Conservation (phyloP, 2,797 vertebrate genomes). For the Dicrostonyx torquatus region DNA sequence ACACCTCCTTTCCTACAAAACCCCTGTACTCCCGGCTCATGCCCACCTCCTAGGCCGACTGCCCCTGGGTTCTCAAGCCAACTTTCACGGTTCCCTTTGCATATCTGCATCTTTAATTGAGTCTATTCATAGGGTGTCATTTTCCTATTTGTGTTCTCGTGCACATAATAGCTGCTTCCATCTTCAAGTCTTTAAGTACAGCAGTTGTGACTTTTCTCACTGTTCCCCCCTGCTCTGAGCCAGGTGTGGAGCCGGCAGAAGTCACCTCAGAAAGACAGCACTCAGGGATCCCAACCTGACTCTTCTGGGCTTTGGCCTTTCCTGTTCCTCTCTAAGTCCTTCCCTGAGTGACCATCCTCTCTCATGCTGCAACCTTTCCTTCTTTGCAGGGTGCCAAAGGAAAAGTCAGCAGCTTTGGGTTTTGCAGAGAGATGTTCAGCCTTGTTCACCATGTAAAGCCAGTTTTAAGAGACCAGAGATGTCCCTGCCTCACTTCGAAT, state of each 20-base stretch:
- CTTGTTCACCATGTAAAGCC: background rate
- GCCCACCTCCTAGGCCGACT: background rate
- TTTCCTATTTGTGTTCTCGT: conserved; percentile 39
- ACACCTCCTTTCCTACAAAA: background rate
- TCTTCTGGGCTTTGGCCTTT: background rate
- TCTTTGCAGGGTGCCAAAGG: background rate
- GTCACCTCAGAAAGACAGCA: background rate
- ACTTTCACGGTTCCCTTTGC: background rate
- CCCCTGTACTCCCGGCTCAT: background rate
- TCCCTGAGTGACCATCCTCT: background rate
- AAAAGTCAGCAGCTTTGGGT: background rate
- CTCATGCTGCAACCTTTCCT: background rate
- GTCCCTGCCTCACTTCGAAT: background rate
- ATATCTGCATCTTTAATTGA: conserved; percentile 12
- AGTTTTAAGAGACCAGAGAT: background rate
- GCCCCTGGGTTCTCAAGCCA: background rate
- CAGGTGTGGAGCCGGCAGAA: background rate
- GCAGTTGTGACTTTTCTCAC: background rate
- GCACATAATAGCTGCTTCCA: background rate
- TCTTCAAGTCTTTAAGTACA: background rate
- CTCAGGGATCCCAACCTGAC: background rate
- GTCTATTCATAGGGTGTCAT: conserved; percentile 40
- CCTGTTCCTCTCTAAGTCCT: background rate
- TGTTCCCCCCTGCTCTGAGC: background rate
- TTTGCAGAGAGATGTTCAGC: background rate